phyloP scores from a whole-genome alignment of 2,888 invertebrate species.

The Macaria liturata region DNA sequence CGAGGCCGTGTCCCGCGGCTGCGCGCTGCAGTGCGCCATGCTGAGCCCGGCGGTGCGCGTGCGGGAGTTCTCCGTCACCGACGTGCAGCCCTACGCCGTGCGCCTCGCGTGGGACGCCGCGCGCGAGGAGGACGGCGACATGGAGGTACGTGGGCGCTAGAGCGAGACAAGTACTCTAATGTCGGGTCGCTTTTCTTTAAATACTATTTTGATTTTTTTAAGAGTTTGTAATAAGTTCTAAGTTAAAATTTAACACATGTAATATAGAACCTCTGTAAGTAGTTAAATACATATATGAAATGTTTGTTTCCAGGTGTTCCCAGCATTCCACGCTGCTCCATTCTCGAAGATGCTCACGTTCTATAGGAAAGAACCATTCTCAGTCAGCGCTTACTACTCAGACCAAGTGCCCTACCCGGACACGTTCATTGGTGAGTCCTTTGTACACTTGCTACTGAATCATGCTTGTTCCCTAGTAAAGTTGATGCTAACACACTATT shows the following conservation, averaged over 20 bases:
- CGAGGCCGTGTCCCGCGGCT: conserved; percentile 98
- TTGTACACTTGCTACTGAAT: not conserved
- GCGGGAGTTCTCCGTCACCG: conserved; percentile 96
- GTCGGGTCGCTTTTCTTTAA: no score
- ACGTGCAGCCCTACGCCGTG: conserved; percentile 95
- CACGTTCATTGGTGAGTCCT: conserved; percentile 88
- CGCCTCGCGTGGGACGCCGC: conserved; percentile 92
- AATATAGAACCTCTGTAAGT: no score
- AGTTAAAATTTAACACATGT: no score
- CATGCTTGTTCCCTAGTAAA: conserved; percentile 2
- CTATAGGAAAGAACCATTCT: conserved; percentile 94
- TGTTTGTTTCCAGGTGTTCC: conserved; percentile 85
- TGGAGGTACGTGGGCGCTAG: conserved; percentile 85
- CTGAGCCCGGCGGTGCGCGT: conserved; percentile 98
- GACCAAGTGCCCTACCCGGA: conserved; percentile 90
- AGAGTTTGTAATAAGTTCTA: no score
- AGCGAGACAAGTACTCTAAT: no score
- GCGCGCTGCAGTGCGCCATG: conserved; percentile 98
- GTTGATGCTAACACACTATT: conserved; percentile 13
- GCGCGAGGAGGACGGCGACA: conserved; percentile 87
- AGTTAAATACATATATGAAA: not conserved
- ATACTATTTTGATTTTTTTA: no score
- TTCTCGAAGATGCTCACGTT: conserved; percentile 97
- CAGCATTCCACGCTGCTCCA: conserved; percentile 94
- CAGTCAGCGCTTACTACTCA: conserved; percentile 92